Base-by-base conservation (phyloP, 2,797 vertebrate genomes). In the Spea hammondii region DNA sequence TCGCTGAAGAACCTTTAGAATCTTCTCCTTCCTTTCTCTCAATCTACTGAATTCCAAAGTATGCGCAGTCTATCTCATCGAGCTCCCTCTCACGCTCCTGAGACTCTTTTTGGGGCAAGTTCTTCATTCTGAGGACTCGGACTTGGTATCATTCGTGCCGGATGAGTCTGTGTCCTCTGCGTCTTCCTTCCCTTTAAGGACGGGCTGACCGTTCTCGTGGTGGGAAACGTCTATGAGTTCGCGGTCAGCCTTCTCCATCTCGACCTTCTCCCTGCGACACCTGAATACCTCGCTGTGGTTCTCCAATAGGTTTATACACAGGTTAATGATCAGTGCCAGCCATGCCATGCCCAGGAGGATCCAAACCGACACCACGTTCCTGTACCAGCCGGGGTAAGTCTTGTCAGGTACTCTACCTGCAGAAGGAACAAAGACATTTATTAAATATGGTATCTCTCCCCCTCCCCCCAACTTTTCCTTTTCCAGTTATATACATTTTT, bases 311-410 rank as follows among this genome's bases (percentile, higher is more conserved):
- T 90, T 93, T 50, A 95, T 95, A 82, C 90, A 85, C 75, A 96
- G 91, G 85, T 95, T 97, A 87, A 98, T 94, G 64, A 97, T 64
- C 55, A 96, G 84, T 8, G 97, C 92, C 70, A 97, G 88, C 96
- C 96, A 98, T 0, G 96, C 95, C 93, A 98, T 88, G 70, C 96
- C 96, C 65, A 98, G 97, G 83, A 98, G 96, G 84, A 98, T 98
- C 96, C 97, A 98, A 0, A 92, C 86, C 50, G 93, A 94, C 82
- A 95, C 87, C 4, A 95, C 82, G 72, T 94, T 71, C 78, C 93
- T 94, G 86, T 97, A 97, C 96, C 96, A 97, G 8, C 86, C 66
- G 0, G 95, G 95, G 83, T 96, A 97, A 0, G 0, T 5, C 14
- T 46, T 88, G 5, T 93, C 91, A 48, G 95, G 94, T 77, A 95